phyloP scores from a whole-genome alignment of 2,113 vertebrate species.

The Neopipo cinnamomea region DNA sequence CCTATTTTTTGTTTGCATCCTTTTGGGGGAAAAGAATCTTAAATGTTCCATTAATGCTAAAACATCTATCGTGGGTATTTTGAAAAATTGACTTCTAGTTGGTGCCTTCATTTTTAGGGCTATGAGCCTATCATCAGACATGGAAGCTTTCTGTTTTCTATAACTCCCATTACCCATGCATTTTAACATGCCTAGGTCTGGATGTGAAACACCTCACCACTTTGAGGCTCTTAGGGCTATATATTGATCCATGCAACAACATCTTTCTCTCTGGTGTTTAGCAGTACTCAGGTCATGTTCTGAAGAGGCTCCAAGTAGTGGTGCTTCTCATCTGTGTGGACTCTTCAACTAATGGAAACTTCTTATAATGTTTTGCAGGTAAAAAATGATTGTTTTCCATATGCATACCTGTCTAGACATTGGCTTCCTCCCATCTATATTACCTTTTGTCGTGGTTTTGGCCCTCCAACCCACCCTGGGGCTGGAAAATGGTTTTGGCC shows the following conservation, averaged over 20 bases:
- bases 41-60: not conserved
- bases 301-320: not conserved
- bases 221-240: not conserved
- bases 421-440: not conserved
- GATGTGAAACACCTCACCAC: not conserved
- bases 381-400: not conserved
- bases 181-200: not conserved
- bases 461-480: no score
- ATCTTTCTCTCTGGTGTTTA: not conserved
- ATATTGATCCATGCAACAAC: fast-evolving
- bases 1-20: not conserved
- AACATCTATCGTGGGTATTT: not conserved
- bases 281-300: not conserved
- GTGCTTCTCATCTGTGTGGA: not conserved
- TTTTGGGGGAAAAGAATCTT: not conserved
- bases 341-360: not conserved
- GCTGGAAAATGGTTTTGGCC: no score
- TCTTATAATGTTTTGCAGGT: not conserved
- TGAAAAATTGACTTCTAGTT: not conserved
- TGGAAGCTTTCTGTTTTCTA: not conserved
- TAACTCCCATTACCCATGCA: not conserved
- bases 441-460: no score
- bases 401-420: not conserved
- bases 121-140: not conserved
- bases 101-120: not conserved